Evolutionary conservation across 2,797 vertebrate genomes (phyloP).

Genomic region (Danio aesculapii): DNA sequence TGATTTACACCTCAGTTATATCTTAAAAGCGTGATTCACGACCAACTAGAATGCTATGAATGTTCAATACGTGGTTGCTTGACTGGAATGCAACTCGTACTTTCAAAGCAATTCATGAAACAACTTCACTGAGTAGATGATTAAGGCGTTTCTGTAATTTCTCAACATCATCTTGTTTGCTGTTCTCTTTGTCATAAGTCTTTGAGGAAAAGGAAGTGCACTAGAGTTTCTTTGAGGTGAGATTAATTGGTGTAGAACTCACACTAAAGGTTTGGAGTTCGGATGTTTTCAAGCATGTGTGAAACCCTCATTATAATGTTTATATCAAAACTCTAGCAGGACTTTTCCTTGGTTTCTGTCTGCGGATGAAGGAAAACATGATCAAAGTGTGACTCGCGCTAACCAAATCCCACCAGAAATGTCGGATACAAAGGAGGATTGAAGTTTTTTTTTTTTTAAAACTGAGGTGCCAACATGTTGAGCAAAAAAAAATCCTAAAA

Average conservation of each 20-base stretch:
- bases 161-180: constrained; percentile 16
- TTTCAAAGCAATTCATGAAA: constrained; percentile 8
- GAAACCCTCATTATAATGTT: constrained; percentile 65
- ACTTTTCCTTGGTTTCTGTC: constrained; percentile 42
- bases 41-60: too few species aligned
- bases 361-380: constrained; percentile 49
- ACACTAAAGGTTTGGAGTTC: constrained; percentile 6
- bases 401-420: constrained; percentile 37
- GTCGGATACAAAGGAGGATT: constrained; percentile 42
- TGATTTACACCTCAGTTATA: too few species aligned
- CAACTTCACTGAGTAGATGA: constrained; percentile 9
- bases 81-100: neutral
- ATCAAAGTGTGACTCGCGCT: constrained; percentile 57
- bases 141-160: constrained; percentile 33
- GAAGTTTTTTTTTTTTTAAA: constrained; percentile 26
- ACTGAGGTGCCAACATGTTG: constrained; percentile 24
- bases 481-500: constrained; percentile 19
- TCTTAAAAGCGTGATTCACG: too few species aligned
- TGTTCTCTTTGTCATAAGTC: constrained; percentile 26
- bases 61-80: neutral
- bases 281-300: constrained; percentile 28
- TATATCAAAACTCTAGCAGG: constrained; percentile 62
- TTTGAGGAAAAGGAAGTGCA: neutral
- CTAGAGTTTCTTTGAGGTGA: constrained; percentile 38
- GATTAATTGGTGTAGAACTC: constrained; percentile 32